Evolutionary conservation across 2,888 invertebrate genomes (phyloP).

Genomic region (Anarsia innoxiella): DNA sequence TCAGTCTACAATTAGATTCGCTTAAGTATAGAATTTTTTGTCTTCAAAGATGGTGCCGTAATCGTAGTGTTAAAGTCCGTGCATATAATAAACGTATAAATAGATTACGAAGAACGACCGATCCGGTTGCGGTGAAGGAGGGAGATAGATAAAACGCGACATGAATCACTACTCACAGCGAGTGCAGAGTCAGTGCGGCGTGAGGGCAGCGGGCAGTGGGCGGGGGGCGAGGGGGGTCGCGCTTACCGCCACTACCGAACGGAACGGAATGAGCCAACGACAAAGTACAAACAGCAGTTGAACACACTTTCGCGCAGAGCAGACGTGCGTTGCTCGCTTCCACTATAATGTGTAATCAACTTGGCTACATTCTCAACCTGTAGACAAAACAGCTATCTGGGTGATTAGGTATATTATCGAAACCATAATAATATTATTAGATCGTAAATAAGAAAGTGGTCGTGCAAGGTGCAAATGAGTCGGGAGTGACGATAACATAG

Average conservation of each 20-base stretch:
- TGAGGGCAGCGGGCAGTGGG: slow-evolving; percentile 35
- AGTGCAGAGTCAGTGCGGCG: slow-evolving; percentile 53
- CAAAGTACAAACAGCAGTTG: slow-evolving; percentile 69
- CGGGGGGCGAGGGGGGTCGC: slow-evolving; percentile 35
- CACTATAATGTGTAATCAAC: slow-evolving; percentile 30
- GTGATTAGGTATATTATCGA: too few species aligned
- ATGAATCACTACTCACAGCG: slow-evolving; percentile 72
- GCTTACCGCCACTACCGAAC: slow-evolving; percentile 30
- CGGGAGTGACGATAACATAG: slow-evolving; percentile 58
- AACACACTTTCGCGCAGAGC: slow-evolving; percentile 64
- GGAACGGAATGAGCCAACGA: slow-evolving; percentile 62
- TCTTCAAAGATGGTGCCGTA: slow-evolving; percentile 24
- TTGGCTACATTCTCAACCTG: slow-evolving; percentile 34
- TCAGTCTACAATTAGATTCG: too few species aligned
- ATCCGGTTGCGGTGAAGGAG: slow-evolving; percentile 73
- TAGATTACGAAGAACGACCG: slow-evolving; percentile 73
- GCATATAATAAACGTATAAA: slow-evolving; percentile 65
- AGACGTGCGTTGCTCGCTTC: slow-evolving; percentile 52
- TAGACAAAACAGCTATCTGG: slow-evolving; percentile 37
- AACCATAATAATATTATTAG: slow-evolving; percentile 9
- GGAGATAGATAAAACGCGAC: slow-evolving; percentile 75
- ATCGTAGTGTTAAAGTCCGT: slow-evolving; percentile 63
- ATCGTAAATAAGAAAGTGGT: slow-evolving; percentile 32
- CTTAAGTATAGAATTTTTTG: slow-evolving; percentile 10
- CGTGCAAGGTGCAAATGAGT: slow-evolving; percentile 37